Evolutionary conservation across 2,888 invertebrate genomes (phyloP), one percentile per base, ranked within the genome.

Genomic region (Apoderus coryli): DNA sequence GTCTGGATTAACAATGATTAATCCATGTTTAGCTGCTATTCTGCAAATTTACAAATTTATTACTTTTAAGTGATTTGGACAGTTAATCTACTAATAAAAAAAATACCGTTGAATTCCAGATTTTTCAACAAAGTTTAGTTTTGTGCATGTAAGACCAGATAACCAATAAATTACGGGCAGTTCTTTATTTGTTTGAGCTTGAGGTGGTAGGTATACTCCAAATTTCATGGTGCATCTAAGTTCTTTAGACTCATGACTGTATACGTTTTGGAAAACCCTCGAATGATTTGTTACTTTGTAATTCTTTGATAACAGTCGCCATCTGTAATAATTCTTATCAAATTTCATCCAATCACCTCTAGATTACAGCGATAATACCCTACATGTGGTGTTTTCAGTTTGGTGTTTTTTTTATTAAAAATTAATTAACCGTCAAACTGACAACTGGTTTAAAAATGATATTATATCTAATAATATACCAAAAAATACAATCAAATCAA

Each of bases 91-190:
- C n/a, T n/a, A n/a, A n/a, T n/a, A n/a, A n/a, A 7, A 19, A 19
- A n/a, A 7, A 19, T 19, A 37, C 61, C 71, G 71, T 63, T 98
- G 98, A 37, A 85, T 81, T n/a, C 93, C 95, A 25, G 90, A 75
- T 61, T 98, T 98, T 29, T 81, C 76, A 39, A 93, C 78, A 51
- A 96, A 93, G 62, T 98, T 98, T 49, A 85, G 79, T 57, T 98
- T 95, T 7, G 75, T 88, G 56, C 96, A 96, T 0, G 84, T 84
- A 15, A 96, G 63, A 2, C 95, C 92, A 22, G 92, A 92, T 0
- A 95, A 63, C 68, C 78, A 95, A 54, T 86, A 93, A 7, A 95
- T 64, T 1, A 88, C 82, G 2, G 93, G 89, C 16, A 82, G 60
- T 44, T 66, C 65, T 10, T 59, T 60, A 30, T 63, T 61, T 37